Evolutionary conservation across 2,888 invertebrate genomes (phyloP), one percentile per base, ranked within the genome.

Genomic region (Panzeria rudis): DNA sequence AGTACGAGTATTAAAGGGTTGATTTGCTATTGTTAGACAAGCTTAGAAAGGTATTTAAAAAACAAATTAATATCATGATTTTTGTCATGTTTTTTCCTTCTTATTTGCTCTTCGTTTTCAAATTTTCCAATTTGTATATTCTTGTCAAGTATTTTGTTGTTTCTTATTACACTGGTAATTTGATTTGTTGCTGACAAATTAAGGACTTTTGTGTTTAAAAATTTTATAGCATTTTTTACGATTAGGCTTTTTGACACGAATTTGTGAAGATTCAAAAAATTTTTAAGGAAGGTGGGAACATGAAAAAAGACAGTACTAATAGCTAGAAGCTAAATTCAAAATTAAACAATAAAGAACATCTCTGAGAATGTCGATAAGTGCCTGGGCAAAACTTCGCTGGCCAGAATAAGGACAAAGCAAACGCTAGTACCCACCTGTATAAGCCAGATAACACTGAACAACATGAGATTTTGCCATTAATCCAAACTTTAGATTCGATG

Each of bases 131-230:
- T 79, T 84, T 84, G 56, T 79, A 38, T 47, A 85, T 85, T 86
- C 86, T 73, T 80, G 86, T 86, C 86, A 72, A 72, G 73, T 72
- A 68, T 80, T 85, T 82, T 29, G 20, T 77, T 54, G 25, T 15
- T 35, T 3, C 80, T 76, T 76, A 23, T 64, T 75, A 79, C 25
- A 71, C 35, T 59, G 79, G 68, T 87, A 87, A 87, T 87, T 87
- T 87, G 87, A 87, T 87, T 87, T 87, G 86, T 77, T 83, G 84
- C 84, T 86, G 87, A 87, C 87, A 87, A 87, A 87, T 87, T 87
- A 84, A 83, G 73, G 82, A 47, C 64, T 83, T 86, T 84, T 84
- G 61, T 77, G 47, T 50, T 59, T 62, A 66, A 62, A 66, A 76
- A 54, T 80, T 76, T 76, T n/a, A 52, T 69, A 5, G 0, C 56